Percentiles rank a stretch among this genome's conserved stretches.
These are phyloP conservation scores for Odontothrips loti DNA, from an alignment of 2,888 invertebrate species.

Conservation along the genomic window DNA sequence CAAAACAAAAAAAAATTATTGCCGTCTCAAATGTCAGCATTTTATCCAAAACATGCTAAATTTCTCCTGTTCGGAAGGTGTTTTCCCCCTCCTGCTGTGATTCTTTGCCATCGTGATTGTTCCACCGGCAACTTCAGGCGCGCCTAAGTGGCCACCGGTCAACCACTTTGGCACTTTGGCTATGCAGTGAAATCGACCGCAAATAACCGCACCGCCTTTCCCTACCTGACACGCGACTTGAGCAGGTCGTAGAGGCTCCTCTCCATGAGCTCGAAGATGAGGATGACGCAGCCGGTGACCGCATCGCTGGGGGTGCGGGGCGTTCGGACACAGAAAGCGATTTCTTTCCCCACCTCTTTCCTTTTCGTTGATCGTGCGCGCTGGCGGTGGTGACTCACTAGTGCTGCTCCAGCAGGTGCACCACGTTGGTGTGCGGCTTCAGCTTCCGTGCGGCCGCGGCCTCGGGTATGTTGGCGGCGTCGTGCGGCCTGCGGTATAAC, in stretches of 20 bases:
- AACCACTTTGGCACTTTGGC: no score
- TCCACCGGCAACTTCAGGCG: no score
- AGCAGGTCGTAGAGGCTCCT: slow-evolving; percentile 64
- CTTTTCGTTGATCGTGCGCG: no score
- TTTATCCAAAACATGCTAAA: no score
- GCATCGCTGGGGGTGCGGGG: slow-evolving; percentile 50
- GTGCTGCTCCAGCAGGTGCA: slow-evolving; percentile 59
- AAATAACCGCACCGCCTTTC: not conserved
- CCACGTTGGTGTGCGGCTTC: slow-evolving; percentile 57
- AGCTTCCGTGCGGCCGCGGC: slow-evolving; percentile 58
- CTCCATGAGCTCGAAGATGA: slow-evolving; percentile 66
- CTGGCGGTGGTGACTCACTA: slow-evolving; percentile 51
- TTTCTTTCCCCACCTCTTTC: no score
- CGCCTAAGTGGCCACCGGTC: no score
- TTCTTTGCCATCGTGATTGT: no score
- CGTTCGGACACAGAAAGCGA: not conserved
- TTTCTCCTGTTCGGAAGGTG: no score
- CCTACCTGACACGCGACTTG: slow-evolving; percentile 52
- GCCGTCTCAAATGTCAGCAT: no score
- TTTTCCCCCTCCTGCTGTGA: no score
- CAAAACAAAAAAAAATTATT: no score
- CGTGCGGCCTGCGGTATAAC: slow-evolving; percentile 38
- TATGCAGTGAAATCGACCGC: not conserved
- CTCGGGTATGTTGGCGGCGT: slow-evolving; percentile 55
- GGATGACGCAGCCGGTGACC: slow-evolving; percentile 54